A percentile compares a stretch with the other conserved stretches of the same genome.
These are phyloP conservation scores for Galerucella pusilla DNA, from an alignment of 2,888 invertebrate species.

Conservation along the genomic window DNA sequence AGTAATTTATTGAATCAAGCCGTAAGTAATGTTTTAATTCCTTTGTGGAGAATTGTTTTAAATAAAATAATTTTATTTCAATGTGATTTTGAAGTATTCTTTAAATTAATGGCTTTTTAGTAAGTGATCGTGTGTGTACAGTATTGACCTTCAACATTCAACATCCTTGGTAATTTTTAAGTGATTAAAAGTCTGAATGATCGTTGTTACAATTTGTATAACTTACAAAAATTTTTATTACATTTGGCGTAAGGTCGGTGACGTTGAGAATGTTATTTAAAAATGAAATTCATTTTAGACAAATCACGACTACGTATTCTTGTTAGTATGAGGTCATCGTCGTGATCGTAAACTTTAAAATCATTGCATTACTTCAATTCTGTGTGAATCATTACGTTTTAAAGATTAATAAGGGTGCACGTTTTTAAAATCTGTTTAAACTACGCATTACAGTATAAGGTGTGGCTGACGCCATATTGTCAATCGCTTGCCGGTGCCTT, in stretches of 20 bases:
- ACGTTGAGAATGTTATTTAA: slow-evolving; percentile 28
- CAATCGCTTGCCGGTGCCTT: slow-evolving; percentile 48
- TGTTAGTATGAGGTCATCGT: slow-evolving; percentile 6
- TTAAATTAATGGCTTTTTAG: slow-evolving; percentile 16
- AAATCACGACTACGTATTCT: slow-evolving; percentile 45
- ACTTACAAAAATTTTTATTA: slow-evolving; percentile 12
- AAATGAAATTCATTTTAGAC: slow-evolving; percentile 47
- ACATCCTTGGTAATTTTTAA: slow-evolving; percentile 33
- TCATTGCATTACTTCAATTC: neutral
- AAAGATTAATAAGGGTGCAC: slow-evolving; percentile 11
- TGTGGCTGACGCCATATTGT: slow-evolving; percentile 66
- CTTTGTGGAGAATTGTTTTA: slow-evolving; percentile 41
- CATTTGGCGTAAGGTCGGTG: slow-evolving; percentile 8
- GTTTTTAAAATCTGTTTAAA: slow-evolving; percentile 41
- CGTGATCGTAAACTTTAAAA: neutral
- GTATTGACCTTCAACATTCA: slow-evolving; percentile 54
- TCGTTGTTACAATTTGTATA: slow-evolving; percentile 17
- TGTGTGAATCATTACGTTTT: neutral
- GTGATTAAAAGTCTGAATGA: slow-evolving; percentile 32
- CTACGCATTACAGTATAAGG: slow-evolving; percentile 63
- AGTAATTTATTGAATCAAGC: slow-evolving; percentile 57
- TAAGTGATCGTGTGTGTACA: slow-evolving; percentile 3
- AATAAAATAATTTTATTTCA: slow-evolving; percentile 22
- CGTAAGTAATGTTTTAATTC: slow-evolving; percentile 57
- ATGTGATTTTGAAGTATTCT: slow-evolving; percentile 19